These are phyloP conservation scores for Aleiodes sp. DNA, from an alignment of 1,140 invertebrate species.

Conservation along the genomic window DNA sequence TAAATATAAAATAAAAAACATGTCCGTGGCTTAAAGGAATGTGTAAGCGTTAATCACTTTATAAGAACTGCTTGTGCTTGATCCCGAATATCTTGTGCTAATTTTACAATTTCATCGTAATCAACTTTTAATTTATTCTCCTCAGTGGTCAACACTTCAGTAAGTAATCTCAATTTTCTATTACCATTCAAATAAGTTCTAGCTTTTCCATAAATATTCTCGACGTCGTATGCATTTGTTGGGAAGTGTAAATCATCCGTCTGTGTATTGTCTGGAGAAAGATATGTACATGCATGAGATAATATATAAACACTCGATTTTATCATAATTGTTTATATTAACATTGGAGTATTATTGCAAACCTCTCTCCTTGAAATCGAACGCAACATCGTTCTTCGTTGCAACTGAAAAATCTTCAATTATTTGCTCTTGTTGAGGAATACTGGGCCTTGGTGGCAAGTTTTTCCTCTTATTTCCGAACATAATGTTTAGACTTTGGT, in stretches of 20 bases:
- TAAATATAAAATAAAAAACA: not conserved
- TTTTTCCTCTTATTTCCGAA: constrained; percentile 53
- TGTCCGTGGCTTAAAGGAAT: too few relatives aligned
- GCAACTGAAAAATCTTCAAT: constrained; percentile 50
- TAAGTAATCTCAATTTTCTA: constrained; percentile 49
- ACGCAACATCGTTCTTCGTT: constrained; percentile 46
- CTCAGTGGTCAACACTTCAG: constrained; percentile 42
- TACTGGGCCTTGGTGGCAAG: constrained; percentile 49
- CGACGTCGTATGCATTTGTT: constrained; percentile 40
- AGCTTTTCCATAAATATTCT: constrained; percentile 49
- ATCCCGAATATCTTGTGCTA: constrained; percentile 55
- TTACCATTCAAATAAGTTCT: constrained; percentile 52
- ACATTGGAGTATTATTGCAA: too few relatives aligned
- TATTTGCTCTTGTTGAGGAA: constrained; percentile 49
- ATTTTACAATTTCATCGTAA: constrained; percentile 49
- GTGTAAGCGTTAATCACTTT: too few relatives aligned
- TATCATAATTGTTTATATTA: constrained; percentile 15
- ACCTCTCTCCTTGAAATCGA: constrained; percentile 50
- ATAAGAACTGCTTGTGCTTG: constrained; percentile 56
- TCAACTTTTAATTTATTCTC: constrained; percentile 40
- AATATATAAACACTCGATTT: not conserved
- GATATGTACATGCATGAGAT: not conserved
- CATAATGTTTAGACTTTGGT: constrained; percentile 45
- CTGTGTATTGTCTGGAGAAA: constrained; percentile 34
- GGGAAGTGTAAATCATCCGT: constrained; percentile 38